A percentile compares a stretch with the other conserved stretches of the same genome.
phyloP scores from a whole-genome alignment of 2,113 vertebrate species.

The Piaya cayana region DNA sequence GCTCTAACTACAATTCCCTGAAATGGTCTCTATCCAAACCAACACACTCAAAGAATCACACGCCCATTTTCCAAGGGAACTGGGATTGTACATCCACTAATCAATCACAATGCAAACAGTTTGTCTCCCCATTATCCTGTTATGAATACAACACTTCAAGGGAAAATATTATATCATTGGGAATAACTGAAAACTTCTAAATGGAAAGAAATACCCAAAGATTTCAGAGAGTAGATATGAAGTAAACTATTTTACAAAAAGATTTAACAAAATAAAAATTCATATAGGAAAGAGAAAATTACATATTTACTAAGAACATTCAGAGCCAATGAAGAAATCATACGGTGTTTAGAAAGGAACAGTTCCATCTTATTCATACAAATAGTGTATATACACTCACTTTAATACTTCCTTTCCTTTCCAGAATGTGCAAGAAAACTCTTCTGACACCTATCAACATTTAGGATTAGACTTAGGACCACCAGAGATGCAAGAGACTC shows the following conservation, averaged over 20 bases:
- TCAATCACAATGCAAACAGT: conserved; percentile 32
- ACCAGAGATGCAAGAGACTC: neutral
- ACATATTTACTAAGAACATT: neutral
- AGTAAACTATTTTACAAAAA: neutral
- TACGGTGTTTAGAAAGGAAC: neutral
- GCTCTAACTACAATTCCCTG: conserved; percentile 38
- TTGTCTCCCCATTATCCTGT: neutral
- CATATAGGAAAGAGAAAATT: neutral
- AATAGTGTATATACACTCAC: neutral
- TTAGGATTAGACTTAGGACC: neutral
- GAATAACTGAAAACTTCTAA: conserved; percentile 36
- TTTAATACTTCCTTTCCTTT: neutral
- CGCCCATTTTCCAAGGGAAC: conserved; percentile 30
- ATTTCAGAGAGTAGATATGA: neutral
- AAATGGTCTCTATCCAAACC: conserved; percentile 63
- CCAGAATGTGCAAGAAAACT: neutral
- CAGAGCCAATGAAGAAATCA: neutral
- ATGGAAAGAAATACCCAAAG: neutral
- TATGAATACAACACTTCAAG: neutral
- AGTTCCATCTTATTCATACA: neutral
- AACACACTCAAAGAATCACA: conserved; percentile 32
- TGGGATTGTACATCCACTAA: conserved; percentile 47
- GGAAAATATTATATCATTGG: neutral
- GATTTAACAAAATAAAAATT: neutral
- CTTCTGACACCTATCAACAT: neutral